Conservation (phyloP, 2,797 vertebrate species). For the Dermochelys coriacea region DNA sequence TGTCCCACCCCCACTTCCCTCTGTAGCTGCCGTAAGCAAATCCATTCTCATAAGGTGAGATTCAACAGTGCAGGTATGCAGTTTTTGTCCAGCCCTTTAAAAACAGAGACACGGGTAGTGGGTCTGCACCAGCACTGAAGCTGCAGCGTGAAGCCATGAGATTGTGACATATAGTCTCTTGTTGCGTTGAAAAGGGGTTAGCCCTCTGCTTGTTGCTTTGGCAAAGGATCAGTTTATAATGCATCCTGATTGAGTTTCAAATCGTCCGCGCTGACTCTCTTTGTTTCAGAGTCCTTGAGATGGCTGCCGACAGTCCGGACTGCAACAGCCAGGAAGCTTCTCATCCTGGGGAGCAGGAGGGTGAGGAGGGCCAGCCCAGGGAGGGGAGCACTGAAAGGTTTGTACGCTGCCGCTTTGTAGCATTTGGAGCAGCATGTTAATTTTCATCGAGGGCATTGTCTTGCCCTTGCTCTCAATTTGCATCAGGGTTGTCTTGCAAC, state of each 20-base stretch:
- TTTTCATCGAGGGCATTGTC: background rate
- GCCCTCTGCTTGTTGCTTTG: background rate
- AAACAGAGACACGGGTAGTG: background rate
- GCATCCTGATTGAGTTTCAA: background rate
- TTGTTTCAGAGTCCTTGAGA: background rate
- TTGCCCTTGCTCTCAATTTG: background rate
- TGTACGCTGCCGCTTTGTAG: background rate
- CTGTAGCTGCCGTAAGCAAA: no score
- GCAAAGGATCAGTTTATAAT: background rate
- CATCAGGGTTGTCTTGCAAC: background rate
- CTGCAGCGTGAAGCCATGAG: background rate
- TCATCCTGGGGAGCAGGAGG: background rate
- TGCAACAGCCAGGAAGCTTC: background rate
- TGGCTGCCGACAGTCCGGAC: background rate
- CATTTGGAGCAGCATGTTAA: no score
- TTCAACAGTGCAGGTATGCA: no score
- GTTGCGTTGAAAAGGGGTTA: background rate
- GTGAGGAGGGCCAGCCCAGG: background rate
- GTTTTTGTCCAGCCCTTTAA: background rate
- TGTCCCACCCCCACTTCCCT: background rate
- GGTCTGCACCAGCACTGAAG: no score
- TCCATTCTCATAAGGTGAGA: no score
- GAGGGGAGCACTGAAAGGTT: background rate
- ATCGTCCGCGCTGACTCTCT: background rate
- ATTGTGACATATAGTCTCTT: background rate